Percentiles rank a stretch among this genome's conserved stretches.
These are phyloP conservation scores for Anthoscopus minutus DNA, from an alignment of 2,113 vertebrate genomes.

Conservation along the genomic window DNA sequence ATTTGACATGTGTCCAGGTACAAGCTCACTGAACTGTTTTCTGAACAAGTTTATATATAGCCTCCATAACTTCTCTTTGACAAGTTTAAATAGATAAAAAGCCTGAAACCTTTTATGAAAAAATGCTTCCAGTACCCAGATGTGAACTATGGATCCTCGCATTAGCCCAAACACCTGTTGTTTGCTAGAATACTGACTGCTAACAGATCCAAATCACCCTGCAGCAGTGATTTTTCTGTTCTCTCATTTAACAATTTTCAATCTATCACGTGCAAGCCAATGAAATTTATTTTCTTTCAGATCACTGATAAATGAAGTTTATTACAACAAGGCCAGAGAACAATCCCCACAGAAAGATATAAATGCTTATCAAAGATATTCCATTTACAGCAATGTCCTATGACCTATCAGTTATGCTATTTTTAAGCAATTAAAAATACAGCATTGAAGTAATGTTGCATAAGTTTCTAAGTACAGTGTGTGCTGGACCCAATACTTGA, in stretches of 20 bases:
- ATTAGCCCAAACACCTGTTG: neutral
- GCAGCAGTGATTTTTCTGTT: neutral
- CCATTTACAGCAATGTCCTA: neutral
- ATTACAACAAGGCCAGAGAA: neutral
- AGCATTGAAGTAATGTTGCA: neutral
- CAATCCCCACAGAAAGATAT: neutral
- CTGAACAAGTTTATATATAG: neutral
- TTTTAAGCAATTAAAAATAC: neutral
- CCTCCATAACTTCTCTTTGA: neutral
- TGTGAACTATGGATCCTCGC: neutral
- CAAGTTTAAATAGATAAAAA: constrained; percentile 4
- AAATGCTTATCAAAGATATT: neutral
- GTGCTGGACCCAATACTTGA: neutral
- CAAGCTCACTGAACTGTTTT: neutral
- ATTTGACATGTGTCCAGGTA: neutral
- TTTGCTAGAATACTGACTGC: neutral
- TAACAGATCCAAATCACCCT: neutral
- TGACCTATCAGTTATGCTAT: neutral
- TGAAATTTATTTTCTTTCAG: neutral
- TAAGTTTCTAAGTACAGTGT: neutral
- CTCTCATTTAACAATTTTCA: neutral
- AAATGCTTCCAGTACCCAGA: neutral
- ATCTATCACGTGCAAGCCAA: neutral
- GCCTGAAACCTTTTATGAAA: neutral
- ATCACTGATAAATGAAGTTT: neutral